Evolutionary conservation across 64 coral and sea anemone genomes (phyloP), one percentile per base, ranked within the genome.

Genomic region (Pocillopora verrucosa): DNA sequence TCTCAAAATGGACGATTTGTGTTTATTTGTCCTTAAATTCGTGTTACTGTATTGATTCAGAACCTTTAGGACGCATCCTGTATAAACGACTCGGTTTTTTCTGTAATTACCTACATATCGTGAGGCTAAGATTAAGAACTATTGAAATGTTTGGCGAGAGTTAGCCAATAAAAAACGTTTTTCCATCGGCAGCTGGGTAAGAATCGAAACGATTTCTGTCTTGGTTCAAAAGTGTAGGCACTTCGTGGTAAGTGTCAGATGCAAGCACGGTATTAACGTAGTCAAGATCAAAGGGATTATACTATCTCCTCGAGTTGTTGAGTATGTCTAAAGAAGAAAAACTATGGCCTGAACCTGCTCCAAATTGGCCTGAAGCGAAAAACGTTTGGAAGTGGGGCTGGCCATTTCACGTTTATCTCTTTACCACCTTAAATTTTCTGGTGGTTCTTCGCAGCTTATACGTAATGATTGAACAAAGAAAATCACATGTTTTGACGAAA

Each of bases 331-430:
- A 67, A 9, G 17, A 68, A 10, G 56, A 82, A 81, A 79, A 69
- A 11, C 60, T 77, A n/a, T 95, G 86, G 79, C 85, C 90, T 34
- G 94, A 95, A 12, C 94, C 94, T 25, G 79, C 73, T 36, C 94
- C 94, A 26, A 56, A 95, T 15, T 92, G 94, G 93, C 16, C 72
- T 24, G 59, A 77, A 56, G 90, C 90, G 25, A 61, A 64, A 4
- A 45, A 67, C 38, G 22, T 58, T 36, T 91, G 89, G 79, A 41
- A 61, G 85, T 91, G 87, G 51, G 36, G 87, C 0, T 95, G 94
- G 94, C 77, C 81, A 13, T 88, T 79, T 37, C 79, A 95, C 79
- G 72, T 60, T n/a, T 72, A 78, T 65, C 74, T 82, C 56, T 95
- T 95, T 34, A 87, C 89, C 2, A 37, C 41, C n/a, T 72, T 91